Evolutionary conservation across 2,113 vertebrate genomes (phyloP), one percentile per base, ranked within the genome.

Genomic region (Xenotilapia caudafasciata): DNA sequence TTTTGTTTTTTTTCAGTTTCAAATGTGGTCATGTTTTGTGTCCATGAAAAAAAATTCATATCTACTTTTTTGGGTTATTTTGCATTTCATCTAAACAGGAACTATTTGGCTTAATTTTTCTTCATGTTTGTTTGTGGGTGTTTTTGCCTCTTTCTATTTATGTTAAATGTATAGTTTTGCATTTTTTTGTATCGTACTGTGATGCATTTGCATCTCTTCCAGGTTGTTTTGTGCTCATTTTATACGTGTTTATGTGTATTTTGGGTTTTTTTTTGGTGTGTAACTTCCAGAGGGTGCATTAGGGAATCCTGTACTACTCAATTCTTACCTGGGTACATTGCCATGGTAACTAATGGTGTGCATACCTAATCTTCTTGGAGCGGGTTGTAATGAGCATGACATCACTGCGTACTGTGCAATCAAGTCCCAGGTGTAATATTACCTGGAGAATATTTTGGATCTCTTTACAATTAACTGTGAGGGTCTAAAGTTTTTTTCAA

Each of bases 191-290:
- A 26, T 47, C 0, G 1, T 75, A 17, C 0, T 75, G 40, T 47
- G 14, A 47, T 47, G 3, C 9, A 21, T 75, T 75, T 75, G 40
- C 14, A 28, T 47, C 14, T 2, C 23, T 47, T 75, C 23, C 0
- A 75, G 23, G 8, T 47, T 45, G 68, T 26, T 75, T 75, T 75
- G 40, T 45, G n/a, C 40, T 73, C 40, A 73, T 28, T 73, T 73
- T 73, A 45, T 9, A 10, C 9, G 9, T 47, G 26, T 75, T 75
- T 47, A 1, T 47, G 70, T 75, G 21, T 75, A 75, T 47, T 47
- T 28, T 47, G 68, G 8, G 2, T 0, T 0, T 23, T 45, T 45
- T 6, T 75, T 73, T 23, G 68, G 68, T 26, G 38, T 45, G 68
- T 17, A 73, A 45, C 40, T 26, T 73, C 3, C 40, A 73, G 40